Evolutionary conservation across 92 coral and sea anemone species (phyloP), one percentile per base, ranked within the genome.

Genomic region (Porites divaricata): DNA sequence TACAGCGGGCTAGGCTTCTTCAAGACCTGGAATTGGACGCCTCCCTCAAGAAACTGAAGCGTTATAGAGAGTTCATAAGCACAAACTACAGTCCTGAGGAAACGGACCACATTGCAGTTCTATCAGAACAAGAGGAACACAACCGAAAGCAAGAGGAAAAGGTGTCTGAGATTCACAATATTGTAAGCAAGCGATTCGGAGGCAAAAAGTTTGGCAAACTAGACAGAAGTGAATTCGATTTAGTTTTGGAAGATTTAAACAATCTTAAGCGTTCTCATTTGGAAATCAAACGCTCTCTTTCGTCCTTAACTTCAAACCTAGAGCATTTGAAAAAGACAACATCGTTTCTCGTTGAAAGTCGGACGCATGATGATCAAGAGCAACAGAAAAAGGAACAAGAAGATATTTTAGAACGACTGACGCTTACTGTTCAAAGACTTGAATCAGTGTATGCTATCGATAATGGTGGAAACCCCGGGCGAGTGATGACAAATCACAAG

Each of bases 1-100:
- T 94, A 87, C 89, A 92, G 67, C 82, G 95, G 67, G 98, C 98
- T 63, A 85, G 90, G 50, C 89, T 94, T 35, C 93, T 94, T 63
- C 95, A 92, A 63, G 82, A 88, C 41, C 65, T 94, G 49, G 98
- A 92, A 77, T 52, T 92, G 62, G 83, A 75, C 61, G 88, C 90
- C 45, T 89, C 90, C 48, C 45, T 54, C 75, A 92, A 81, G 50
- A 83, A 81, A 70, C 74, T 86, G 1, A 71, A 80, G 77, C 83
- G 77, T 54, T 89, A 87, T 64, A 88, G 90, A 63, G 86, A 94
- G 28, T 84, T 83, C 53, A 71, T 94, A 78, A 79, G 83, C 3
- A 35, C 67, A 9, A 75, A 89, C 67, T 94, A 90, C 81, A 86
- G 93, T 28, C 98, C 98, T 17, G 90, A 91, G 16, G 95, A 89